phyloP scores from a whole-genome alignment of 2,888 invertebrate genomes.

The Aspidiotus rigidus region DNA sequence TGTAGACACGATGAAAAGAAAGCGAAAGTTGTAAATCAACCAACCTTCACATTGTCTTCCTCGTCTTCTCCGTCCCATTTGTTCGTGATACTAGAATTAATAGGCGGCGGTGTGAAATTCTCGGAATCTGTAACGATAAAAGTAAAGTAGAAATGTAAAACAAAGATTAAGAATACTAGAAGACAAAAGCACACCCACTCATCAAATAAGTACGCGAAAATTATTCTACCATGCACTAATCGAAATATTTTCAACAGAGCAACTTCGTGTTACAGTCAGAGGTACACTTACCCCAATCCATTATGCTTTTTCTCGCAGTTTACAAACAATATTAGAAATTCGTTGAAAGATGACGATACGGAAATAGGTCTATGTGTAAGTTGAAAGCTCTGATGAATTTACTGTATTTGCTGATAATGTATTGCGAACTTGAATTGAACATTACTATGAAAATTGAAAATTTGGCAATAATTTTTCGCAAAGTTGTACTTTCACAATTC shows the following conservation, averaged over 20 bases:
- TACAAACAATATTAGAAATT: not conserved
- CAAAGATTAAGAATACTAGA: too few species aligned
- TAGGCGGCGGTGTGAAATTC: slow-evolving; percentile 33
- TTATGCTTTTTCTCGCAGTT: slow-evolving; percentile 13
- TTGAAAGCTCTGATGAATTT: not conserved
- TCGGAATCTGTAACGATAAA: slow-evolving; percentile 32
- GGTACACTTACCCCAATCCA: slow-evolving; percentile 35
- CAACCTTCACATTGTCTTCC: slow-evolving; percentile 74
- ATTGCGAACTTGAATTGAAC: slow-evolving; percentile 12
- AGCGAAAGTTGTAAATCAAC: slow-evolving; percentile 34
- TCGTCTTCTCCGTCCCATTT: slow-evolving; percentile 79
- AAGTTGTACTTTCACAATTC: too few species aligned
- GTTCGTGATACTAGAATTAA: slow-evolving; percentile 30
- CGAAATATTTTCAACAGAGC: not conserved
- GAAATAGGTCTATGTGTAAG: not conserved
- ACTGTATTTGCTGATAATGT: not conserved
- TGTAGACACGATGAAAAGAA: not conserved
- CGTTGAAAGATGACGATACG: not conserved
- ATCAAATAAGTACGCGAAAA: not conserved
- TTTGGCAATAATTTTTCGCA: not conserved
- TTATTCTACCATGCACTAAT: not conserved
- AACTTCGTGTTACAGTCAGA: not conserved
- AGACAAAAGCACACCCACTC: too few species aligned
- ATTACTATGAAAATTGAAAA: slow-evolving; percentile 17
- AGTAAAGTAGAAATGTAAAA: too few species aligned